A percentile compares a stretch with the other conserved stretches of the same genome.
Evolutionary conservation across 1,140 invertebrate genomes (phyloP).

Genomic region (Stegodyphus mimosarum): DNA sequence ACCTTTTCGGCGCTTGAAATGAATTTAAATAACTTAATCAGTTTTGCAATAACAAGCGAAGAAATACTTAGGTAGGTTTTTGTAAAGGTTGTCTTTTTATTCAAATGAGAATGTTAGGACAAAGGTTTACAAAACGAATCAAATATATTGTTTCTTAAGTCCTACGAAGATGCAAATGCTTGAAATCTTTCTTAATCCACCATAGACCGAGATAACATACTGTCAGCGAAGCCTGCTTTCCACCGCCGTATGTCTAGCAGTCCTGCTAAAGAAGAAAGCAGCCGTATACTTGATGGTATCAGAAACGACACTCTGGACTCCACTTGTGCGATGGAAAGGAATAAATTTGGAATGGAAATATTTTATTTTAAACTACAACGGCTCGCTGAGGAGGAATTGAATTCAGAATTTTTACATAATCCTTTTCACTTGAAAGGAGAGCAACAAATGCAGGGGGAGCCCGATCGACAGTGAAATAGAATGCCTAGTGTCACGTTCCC

Average conservation of each 20-base stretch:
- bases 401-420: constrained; percentile 46
- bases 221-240: not conserved
- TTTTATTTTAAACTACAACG: constrained; percentile 52
- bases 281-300: constrained; percentile 27
- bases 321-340: constrained; percentile 23
- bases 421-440: constrained; percentile 24
- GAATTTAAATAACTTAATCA: too few relatives aligned
- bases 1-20: too few relatives aligned
- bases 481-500: constrained; percentile 47
- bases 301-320: constrained; percentile 46
- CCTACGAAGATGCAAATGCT: constrained; percentile 11
- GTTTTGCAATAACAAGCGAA: too few relatives aligned
- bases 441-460: constrained; percentile 33
- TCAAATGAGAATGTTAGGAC: too few relatives aligned
- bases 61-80: too few relatives aligned
- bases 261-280: too few relatives aligned
- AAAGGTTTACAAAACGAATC: constrained; percentile 27
- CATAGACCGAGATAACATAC: constrained; percentile 26
- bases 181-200: constrained; percentile 11
- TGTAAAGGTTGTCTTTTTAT: too few relatives aligned
- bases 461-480: constrained; percentile 38
- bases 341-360: constrained; percentile 50
- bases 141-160: constrained; percentile 25
- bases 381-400: constrained; percentile 23
- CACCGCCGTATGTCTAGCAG: not conserved